Evolutionary conservation across 2,888 invertebrate species (phyloP).

Genomic region (Eupithecia inturbata): DNA sequence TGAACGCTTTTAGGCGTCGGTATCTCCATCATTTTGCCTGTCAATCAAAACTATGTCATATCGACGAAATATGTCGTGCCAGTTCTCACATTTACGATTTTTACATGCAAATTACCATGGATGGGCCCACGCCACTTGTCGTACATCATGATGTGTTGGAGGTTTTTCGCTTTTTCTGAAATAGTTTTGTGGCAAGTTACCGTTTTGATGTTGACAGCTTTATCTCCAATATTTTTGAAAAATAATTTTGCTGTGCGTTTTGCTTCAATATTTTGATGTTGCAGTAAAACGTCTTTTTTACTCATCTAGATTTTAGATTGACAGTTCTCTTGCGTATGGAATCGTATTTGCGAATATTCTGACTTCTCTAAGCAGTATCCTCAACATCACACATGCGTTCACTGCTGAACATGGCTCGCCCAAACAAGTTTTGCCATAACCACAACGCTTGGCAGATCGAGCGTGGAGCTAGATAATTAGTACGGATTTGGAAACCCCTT

Average conservation of each 20-base stretch:
- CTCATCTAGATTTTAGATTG: not conserved
- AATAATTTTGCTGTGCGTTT: not conserved
- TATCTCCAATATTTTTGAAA: conserved; percentile 7
- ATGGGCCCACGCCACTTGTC: conserved; percentile 59
- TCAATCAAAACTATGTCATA: conserved; percentile 46
- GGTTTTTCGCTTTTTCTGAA: conserved; percentile 16
- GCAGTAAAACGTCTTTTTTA: not conserved
- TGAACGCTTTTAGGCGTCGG: conserved; percentile 23
- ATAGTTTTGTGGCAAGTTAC: conserved; percentile 11
- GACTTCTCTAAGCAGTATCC: no score
- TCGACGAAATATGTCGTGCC: conserved; percentile 55
- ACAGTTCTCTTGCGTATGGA: not conserved
- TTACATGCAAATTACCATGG: conserved; percentile 70
- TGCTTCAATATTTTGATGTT: not conserved
- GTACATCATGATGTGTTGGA: conserved; percentile 52
- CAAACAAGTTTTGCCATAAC: no score
- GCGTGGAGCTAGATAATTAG: no score
- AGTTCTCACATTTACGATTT: conserved; percentile 66
- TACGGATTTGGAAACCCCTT: no score
- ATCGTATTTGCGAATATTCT: not conserved
- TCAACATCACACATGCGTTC: no score
- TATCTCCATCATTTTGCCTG: conserved; percentile 31
- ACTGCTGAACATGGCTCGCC: no score
- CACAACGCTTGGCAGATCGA: no score
- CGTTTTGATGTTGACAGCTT: conserved; percentile 11